Percentiles rank a stretch among this genome's conserved stretches.
These are phyloP conservation scores for Chloropsis cyanopogon DNA, from an alignment of 2,113 vertebrate genomes.

Conservation along the genomic window DNA sequence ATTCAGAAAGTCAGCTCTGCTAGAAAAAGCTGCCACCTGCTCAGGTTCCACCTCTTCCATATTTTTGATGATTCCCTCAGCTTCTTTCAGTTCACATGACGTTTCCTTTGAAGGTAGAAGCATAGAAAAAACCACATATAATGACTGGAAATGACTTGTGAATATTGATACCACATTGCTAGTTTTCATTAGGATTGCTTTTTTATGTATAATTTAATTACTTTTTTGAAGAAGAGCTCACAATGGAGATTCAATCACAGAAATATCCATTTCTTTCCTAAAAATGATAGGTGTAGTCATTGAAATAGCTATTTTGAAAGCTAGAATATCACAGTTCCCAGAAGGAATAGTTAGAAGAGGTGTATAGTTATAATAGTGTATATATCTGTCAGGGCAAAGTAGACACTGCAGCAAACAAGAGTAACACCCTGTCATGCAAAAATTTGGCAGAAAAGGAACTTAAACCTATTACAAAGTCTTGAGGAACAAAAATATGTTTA, in stretches of 20 bases:
- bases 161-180: not conserved
- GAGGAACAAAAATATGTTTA: not conserved
- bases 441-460: not conserved
- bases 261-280: not conserved
- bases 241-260: not conserved
- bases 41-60: conserved; percentile 64
- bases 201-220: not conserved
- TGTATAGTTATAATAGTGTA: not conserved
- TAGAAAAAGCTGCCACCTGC: conserved; percentile 64
- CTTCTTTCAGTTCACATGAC: conserved; percentile 66
- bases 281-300: not conserved
- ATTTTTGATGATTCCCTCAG: conserved; percentile 75
- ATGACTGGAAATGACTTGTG: not conserved
- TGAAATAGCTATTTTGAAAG: not conserved
- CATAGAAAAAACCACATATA: not conserved
- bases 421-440: not conserved
- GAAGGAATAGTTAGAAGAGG: not conserved
- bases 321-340: not conserved
- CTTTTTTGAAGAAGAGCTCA: not conserved
- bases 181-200: not conserved
- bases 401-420: not conserved
- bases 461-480: not conserved
- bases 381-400: not conserved
- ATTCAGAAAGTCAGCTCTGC: conserved; percentile 62
- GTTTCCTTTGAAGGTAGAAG: conserved; percentile 70